phyloP scores from a whole-genome alignment of 1,140 invertebrate species.

The Zaprionus camerounensis region DNA sequence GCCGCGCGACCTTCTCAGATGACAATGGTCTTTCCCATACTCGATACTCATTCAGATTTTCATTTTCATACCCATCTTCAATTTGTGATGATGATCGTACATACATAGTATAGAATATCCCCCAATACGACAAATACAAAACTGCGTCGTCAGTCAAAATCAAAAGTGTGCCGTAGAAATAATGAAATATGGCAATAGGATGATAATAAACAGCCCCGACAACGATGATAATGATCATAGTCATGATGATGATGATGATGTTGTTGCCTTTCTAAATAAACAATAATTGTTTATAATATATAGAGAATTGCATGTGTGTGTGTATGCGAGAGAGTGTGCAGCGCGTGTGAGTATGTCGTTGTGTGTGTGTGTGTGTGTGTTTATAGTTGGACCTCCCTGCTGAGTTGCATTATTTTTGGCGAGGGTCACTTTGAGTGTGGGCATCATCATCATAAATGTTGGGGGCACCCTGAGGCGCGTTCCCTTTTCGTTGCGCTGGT shows the following conservation, averaged over 20 bases:
- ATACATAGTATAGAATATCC: background rate
- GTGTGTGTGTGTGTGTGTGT: constrained; percentile 20
- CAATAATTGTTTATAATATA: constrained; percentile 76
- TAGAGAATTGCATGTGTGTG: constrained; percentile 1
- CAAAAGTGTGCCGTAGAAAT: constrained; percentile 59
- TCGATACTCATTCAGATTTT: background rate
- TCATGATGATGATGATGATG: constrained; percentile 23
- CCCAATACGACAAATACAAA: constrained; percentile 42
- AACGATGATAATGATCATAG: constrained; percentile 9
- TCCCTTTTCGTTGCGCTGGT: constrained; percentile 59
- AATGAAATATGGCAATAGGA: constrained; percentile 26
- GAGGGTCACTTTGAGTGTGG: constrained; percentile 53
- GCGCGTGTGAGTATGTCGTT: constrained; percentile 2
- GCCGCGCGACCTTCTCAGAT: constrained; percentile 70
- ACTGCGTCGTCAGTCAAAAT: constrained; percentile 62
- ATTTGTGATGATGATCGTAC: constrained; percentile 26
- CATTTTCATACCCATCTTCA: constrained; percentile 7
- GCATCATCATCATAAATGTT: constrained; percentile 13
- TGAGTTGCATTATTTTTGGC: constrained; percentile 73
- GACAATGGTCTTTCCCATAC: constrained; percentile 63
- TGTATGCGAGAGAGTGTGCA: background rate
- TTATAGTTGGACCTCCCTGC: constrained; percentile 52
- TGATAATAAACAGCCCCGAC: constrained; percentile 2
- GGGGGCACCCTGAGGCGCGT: constrained; percentile 24
- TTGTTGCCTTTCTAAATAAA: constrained; percentile 73